Base-by-base conservation (phyloP, 2,888 invertebrate genomes). In the Plutella xylostella region DNA sequence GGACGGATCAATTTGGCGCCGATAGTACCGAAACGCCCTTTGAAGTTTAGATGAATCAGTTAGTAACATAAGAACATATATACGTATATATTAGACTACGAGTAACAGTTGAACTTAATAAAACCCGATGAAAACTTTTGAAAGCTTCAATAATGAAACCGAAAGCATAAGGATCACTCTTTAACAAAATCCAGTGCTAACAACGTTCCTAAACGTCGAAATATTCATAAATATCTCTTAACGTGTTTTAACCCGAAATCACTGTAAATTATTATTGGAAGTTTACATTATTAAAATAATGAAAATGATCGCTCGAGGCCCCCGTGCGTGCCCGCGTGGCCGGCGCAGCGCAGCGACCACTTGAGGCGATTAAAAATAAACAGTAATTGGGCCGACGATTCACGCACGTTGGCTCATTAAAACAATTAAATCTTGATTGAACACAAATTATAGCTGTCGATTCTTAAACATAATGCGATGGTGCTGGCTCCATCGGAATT, bases 371-470 rank as follows among this genome's bases (percentile, higher is more conserved):
- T 83, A 83, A 83, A 83, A 83, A 83, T 83, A 83, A 83, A 83
- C 83, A 83, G 80, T 83, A 83, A 83, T 83, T 83, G 83, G 77
- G 67, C 76, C 78, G 80, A 68, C 80, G 73, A 80, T 83, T 83
- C 83, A 83, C 83, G 83, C 83, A 83, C 82, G 82, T 66, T 68
- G 78, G 64, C 82, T 83, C 83, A 83, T 83, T 83, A 83, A 83
- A 83, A 83, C 83, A 83, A 83, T 83, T 83, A 83, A 83, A 83
- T 83, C 83, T 83, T 83, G 83, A 83, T 83, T 83, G 83, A 82
- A 83, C 83, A 76, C 70, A 83, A 83, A 83, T 83, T 83, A 83
- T 83, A 83, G 82, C 82, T 83, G 83, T 83, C 83, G 83, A 83
- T 82, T 80, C 71, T 79, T 74, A 70, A 78, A 78, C 76, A 79